A percentile compares a stretch with the other conserved stretches of the same genome.
phyloP scores from a whole-genome alignment of 2,888 invertebrate genomes.

The Eugnorisma glareosa region DNA sequence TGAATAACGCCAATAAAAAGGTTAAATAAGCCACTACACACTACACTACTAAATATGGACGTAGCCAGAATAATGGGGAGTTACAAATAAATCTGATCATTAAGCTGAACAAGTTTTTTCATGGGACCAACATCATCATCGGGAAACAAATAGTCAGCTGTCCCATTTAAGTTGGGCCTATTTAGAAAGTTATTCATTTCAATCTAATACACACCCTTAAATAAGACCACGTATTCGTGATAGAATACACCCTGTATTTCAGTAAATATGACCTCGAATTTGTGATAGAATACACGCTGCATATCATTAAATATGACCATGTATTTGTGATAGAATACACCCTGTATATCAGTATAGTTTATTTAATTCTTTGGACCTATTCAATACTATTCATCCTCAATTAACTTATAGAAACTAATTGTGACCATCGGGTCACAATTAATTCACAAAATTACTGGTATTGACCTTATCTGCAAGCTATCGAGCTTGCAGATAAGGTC shows the following conservation, averaged over 20 bases:
- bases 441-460: too few relatives aligned
- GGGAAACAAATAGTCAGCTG: not conserved
- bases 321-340: too few relatives aligned
- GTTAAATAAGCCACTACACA: slow-evolving; percentile 78
- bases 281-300: too few relatives aligned
- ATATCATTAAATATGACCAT: not conserved
- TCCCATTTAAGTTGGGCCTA: not conserved
- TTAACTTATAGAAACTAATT: not conserved
- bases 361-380: not conserved
- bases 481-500: not conserved
- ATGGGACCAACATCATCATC: not conserved
- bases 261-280: not conserved
- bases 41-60: slow-evolving; percentile 46
- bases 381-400: not conserved
- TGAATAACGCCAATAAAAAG: slow-evolving; percentile 78
- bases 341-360: not conserved
- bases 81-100: not conserved
- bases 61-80: slow-evolving; percentile 12
- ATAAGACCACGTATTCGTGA: not conserved
- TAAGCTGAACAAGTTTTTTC: not conserved
- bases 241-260: too few relatives aligned
- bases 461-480: too few relatives aligned
- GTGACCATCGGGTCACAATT: too few relatives aligned
- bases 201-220: not conserved
- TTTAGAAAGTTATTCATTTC: not conserved